Conservation (phyloP, 2,113 vertebrate genomes). For the Pachypanchax playfairii region DNA sequence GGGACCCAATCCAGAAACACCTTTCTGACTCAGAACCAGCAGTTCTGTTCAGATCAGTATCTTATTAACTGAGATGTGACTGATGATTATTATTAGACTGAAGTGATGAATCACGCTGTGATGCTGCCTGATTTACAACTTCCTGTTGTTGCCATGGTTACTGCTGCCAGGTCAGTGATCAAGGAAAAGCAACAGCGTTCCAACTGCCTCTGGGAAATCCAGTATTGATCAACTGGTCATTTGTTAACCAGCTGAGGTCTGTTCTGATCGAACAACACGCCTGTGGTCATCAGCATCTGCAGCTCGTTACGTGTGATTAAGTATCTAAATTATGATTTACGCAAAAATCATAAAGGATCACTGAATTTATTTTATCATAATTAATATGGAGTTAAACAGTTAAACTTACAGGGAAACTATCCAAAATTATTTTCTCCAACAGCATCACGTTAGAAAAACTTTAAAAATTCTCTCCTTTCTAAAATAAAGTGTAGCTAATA, state of each 20-base stretch:
- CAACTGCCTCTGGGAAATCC: neutral
- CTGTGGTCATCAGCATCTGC: neutral
- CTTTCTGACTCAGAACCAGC: too few species aligned
- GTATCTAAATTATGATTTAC: neutral
- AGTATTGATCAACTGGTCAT: slow-evolving; percentile 17
- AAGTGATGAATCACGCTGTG: neutral
- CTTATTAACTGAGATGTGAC: neutral
- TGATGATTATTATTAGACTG: neutral
- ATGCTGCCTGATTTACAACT: slow-evolving; percentile 12
- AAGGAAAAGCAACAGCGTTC: neutral
- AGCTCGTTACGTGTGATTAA: neutral
- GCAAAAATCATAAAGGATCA: too few species aligned
- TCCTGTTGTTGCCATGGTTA: slow-evolving; percentile 33
- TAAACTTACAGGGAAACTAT: too few species aligned
- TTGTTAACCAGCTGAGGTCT: neutral
- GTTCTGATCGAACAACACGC: neutral
- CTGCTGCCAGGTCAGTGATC: slow-evolving; percentile 13
- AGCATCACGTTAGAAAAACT: too few species aligned
- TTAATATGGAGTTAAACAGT: too few species aligned
- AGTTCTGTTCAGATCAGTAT: too few species aligned
- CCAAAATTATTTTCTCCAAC: too few species aligned
- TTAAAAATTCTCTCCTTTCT: too few species aligned
- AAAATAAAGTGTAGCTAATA: too few species aligned
- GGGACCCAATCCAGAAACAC: neutral
- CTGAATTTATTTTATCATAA: too few species aligned